phyloP scores from a whole-genome alignment of 2,113 vertebrate genomes.

The Henicopernis longicauda region DNA sequence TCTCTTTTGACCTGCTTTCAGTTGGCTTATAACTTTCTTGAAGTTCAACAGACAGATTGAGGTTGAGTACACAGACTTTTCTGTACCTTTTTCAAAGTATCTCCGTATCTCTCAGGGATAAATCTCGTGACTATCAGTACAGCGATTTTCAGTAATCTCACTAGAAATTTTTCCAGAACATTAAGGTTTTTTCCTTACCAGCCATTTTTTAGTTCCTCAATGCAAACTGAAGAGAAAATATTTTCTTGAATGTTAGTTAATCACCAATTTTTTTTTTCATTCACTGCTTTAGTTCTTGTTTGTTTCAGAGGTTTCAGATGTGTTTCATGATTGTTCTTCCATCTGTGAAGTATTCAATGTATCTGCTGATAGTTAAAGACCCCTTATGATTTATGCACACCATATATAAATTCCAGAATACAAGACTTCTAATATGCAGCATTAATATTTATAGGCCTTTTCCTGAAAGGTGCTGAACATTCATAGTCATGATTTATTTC shows the following conservation, averaged over 20 bases:
- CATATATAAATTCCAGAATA: background rate
- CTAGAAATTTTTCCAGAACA: background rate
- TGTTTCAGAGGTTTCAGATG: background rate
- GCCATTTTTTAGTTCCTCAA: background rate
- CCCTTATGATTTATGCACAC: background rate
- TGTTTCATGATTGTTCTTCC: background rate
- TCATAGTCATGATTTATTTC: background rate
- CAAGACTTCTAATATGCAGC: background rate
- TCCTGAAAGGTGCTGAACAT: background rate
- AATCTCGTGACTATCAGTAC: background rate
- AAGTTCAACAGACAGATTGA: background rate
- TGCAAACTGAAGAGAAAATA: background rate
- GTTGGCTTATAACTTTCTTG: background rate
- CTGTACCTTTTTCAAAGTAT: background rate
- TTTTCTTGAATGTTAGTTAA: background rate
- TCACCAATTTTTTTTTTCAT: background rate
- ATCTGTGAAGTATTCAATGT: background rate
- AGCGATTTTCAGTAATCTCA: background rate
- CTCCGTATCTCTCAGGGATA: background rate
- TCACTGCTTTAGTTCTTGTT: background rate
- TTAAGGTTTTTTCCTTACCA: background rate
- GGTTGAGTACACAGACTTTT: background rate
- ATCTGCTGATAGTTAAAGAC: background rate
- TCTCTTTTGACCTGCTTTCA: background rate
- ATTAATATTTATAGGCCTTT: background rate